These are phyloP conservation scores for Ormyrus pomaceus DNA, from an alignment of 2,888 invertebrate genomes.

Conservation along the genomic window DNA sequence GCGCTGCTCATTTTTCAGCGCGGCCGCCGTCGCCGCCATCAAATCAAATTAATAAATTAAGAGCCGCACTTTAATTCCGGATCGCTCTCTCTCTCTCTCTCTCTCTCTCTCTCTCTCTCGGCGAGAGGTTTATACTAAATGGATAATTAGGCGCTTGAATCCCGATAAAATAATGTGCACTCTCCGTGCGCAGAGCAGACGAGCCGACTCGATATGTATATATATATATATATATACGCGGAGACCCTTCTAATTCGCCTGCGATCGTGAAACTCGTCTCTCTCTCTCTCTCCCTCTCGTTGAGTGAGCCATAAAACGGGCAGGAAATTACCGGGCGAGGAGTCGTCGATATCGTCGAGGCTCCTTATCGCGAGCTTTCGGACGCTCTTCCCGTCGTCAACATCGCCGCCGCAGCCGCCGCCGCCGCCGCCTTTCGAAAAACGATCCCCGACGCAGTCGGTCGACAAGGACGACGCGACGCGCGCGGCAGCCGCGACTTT, in stretches of 20 bases:
- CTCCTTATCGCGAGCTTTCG: constrained; percentile 58
- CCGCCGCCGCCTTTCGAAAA: constrained; percentile 38
- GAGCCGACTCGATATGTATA: too few relatives aligned
- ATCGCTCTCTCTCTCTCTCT: too few relatives aligned
- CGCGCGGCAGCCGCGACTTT: too few relatives aligned
- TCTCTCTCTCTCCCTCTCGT: not conserved
- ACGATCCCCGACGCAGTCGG: constrained; percentile 4
- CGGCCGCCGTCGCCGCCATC: not conserved
- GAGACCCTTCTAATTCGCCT: constrained; percentile 68
- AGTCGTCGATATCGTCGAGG: constrained; percentile 8
- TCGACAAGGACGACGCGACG: too few relatives aligned
- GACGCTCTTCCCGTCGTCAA: constrained; percentile 43
- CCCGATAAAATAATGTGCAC: not conserved
- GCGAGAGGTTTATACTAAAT: constrained; percentile 21
- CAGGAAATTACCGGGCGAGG: constrained; percentile 30
- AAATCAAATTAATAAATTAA: constrained; percentile 23
- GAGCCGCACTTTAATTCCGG: not conserved
- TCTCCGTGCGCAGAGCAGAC: too few relatives aligned
- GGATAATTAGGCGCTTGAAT: not conserved
- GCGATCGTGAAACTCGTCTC: constrained; percentile 38
- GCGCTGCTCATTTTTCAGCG: constrained; percentile 4
- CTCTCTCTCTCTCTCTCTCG: too few relatives aligned
- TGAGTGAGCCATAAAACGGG: constrained; percentile 21
- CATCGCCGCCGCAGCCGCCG: constrained; percentile 4
- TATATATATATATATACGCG: not conserved